Evolutionary conservation across 1,140 invertebrate species (phyloP), one percentile per base, ranked within the genome.

Genomic region (Lordiphosa stackelbergi): DNA sequence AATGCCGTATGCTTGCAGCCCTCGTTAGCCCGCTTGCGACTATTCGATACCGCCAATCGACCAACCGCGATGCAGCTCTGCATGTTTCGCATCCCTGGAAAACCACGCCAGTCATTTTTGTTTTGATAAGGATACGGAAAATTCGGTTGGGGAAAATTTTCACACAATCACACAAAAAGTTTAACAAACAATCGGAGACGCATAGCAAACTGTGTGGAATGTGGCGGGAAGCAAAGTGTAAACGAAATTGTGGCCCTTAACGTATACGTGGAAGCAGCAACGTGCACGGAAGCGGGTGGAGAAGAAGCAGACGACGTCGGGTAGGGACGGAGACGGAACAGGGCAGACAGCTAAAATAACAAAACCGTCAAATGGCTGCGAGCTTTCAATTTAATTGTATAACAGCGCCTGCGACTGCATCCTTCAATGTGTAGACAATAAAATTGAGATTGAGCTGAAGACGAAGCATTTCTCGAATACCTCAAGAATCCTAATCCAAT

Each of bases 81-180:
- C 24, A 41, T 42, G 42, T 66, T 12, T 56, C 37, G 55, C 38
- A 65, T 45, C 78, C 62, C 78, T 84, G 66, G 69, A 73, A 84
- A 85, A 84, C 84, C 83, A 86, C 84, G 84, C 84, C 78, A 84
- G 81, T 85, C 84, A 86, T 75, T 86, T 85, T 86, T 86, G 84
- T 86, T 86, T 86, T 86, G 84, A 86, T 86, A 86, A 86, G 84
- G 79, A 86, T 84, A 86, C 73, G 65, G 66, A 45, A 45, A 45
- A 45, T 28, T 45, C 16, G 74, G 61, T 63, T 79, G 66, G 57
- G 57, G 65, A 74, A 79, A 74, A 69, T 58, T 75, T 66, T 40
- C 47, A 72, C 69, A 58, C 51, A 78, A 66, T 49, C 52, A 56
- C 36, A 59, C 40, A 61, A 71, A 69, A 78, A 69, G 53, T 63